A percentile compares a stretch with the other conserved stretches of the same genome.
phyloP scores from a whole-genome alignment of 2,797 vertebrate genomes.

The Todus mexicanus region DNA sequence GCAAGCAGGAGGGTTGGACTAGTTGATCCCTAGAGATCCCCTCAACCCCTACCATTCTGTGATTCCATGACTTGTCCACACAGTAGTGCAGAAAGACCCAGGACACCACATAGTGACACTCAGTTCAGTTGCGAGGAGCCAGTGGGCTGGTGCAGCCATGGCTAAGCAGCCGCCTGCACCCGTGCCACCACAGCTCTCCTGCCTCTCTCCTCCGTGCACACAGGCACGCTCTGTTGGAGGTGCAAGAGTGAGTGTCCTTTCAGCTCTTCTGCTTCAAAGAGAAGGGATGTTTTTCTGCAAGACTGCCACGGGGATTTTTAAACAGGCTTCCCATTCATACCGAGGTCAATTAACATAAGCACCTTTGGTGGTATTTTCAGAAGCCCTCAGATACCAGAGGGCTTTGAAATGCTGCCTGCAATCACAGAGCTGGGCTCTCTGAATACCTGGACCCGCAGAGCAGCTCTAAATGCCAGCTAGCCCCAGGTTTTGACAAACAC shows the following conservation, averaged over 20 bases:
- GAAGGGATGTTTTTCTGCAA: slow-evolving; percentile 13
- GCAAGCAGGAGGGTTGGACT: background rate
- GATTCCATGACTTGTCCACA: background rate
- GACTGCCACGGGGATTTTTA: background rate
- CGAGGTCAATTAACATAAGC: slow-evolving; percentile 12
- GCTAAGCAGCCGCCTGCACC: background rate
- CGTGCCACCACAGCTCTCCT: background rate
- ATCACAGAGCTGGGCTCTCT: slow-evolving; percentile 23
- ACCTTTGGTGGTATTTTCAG: slow-evolving; percentile 49
- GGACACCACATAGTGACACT: rapidly evolving
- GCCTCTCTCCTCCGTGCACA: rapidly evolving
- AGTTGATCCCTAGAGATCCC: background rate
- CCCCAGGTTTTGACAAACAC: background rate
- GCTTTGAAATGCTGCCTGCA: slow-evolving; percentile 9
- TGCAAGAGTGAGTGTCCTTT: background rate
- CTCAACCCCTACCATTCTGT: background rate
- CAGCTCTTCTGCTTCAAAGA: slow-evolving; percentile 24
- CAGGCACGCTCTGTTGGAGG: background rate
- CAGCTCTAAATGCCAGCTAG: background rate
- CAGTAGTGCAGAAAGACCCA: background rate
- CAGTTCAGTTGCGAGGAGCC: background rate
- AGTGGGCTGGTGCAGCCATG: rapidly evolving
- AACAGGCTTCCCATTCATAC: slow-evolving; percentile 49
- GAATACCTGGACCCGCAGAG: background rate
- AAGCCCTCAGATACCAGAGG: background rate